These are phyloP conservation scores for Trypoxylus dichotomus DNA, from an alignment of 1,140 invertebrate genomes.

Conservation along the genomic window DNA sequence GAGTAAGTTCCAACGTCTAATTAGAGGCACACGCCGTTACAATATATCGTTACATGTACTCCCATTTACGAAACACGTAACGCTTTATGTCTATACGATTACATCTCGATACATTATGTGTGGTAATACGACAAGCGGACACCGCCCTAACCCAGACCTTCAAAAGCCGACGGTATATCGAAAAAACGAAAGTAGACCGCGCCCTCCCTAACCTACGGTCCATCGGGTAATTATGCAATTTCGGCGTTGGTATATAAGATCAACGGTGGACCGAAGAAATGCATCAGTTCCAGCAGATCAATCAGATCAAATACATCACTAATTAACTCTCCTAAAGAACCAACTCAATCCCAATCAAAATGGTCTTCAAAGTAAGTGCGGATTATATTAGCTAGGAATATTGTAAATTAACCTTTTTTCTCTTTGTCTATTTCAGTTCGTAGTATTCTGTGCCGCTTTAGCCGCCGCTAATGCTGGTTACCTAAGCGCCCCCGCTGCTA, in stretches of 20 bases:
- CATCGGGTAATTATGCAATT: neutral
- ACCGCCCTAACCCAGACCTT: constrained; percentile 21
- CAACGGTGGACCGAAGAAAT: constrained; percentile 8
- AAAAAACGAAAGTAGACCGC: constrained; percentile 12
- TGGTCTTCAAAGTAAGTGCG: constrained; percentile 43
- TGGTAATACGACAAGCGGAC: neutral
- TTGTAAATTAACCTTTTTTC: neutral
- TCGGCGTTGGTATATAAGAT: constrained; percentile 19
- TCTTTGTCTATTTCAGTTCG: constrained; percentile 39
- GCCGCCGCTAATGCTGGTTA: constrained; percentile 47
- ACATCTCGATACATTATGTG: too few relatives aligned
- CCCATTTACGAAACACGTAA: too few relatives aligned
- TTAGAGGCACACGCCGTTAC: neutral
- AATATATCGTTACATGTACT: too few relatives aligned
- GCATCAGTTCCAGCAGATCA: neutral
- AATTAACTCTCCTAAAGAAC: neutral
- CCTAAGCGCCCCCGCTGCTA: constrained; percentile 32
- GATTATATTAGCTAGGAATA: neutral
- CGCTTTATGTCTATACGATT: too few relatives aligned
- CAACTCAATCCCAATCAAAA: constrained; percentile 3
- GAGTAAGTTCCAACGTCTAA: neutral
- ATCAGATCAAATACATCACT: neutral
- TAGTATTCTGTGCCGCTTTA: constrained; percentile 44
- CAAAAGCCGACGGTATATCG: neutral
- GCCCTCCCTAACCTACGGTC: neutral